A percentile compares a stretch with the other conserved stretches of the same genome.
phyloP scores from a whole-genome alignment of 2,797 vertebrate genomes.

The Florisuga fusca region DNA sequence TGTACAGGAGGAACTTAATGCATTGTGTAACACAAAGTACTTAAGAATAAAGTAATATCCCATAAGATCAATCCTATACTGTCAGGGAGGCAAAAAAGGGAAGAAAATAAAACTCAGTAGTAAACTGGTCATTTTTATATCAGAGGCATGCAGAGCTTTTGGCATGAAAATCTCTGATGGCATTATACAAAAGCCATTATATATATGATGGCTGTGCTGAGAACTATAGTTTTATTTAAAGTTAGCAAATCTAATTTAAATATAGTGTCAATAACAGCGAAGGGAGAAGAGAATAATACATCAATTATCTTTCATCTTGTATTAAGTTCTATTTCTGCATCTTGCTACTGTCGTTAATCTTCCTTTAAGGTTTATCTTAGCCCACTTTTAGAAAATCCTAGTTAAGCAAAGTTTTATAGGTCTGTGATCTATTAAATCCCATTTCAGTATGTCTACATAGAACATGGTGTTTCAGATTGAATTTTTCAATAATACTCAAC shows the following conservation, averaged over 20 bases:
- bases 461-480: neutral
- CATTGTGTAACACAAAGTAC: neutral
- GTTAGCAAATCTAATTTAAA: neutral
- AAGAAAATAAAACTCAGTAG: neutral
- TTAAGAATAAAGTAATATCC: neutral
- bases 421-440: neutral
- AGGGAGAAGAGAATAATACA: neutral
- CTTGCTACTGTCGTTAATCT: neutral
- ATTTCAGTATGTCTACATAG: neutral
- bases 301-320: neutral
- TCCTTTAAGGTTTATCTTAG: neutral
- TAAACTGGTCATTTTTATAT: neutral
- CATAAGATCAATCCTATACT: rapidly evolving
- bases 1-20: neutral
- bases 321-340: neutral
- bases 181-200: neutral
- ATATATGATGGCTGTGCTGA: no score
- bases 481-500: neutral
- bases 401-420: neutral
- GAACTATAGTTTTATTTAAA: neutral
- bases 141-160: neutral
- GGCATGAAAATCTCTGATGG: neutral
- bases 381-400: neutral
- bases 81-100: neutral
- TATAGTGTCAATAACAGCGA: neutral